Evolutionary conservation across 1,140 invertebrate genomes (phyloP), one percentile per base, ranked within the genome.

Genomic region (Fopius arisanus): DNA sequence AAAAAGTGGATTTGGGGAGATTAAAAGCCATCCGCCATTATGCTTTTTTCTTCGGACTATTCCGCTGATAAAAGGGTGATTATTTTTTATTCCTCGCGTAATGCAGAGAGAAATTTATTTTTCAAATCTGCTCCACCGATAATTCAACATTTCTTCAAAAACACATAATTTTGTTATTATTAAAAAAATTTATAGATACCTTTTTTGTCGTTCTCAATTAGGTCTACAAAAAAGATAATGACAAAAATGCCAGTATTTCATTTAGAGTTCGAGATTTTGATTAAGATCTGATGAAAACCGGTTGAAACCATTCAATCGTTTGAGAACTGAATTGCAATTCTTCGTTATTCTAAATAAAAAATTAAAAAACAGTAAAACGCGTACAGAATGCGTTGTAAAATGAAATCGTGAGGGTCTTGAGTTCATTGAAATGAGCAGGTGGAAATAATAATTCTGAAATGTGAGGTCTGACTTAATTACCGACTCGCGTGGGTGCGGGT

Each of bases 391-490:
- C 23, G 12, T 1, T 26, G n/a, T 19, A 54, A 7, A 23, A n/a
- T 3, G 23, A 26, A 6, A 59, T 54, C 48, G 21, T 59, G 26
- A 59, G 23, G 3, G 14, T 26, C 28, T 1, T 16, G 29, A 16
- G 29, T 3, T n/a, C n/a, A 16, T 65, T 43, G 9, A 12, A 66
- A 4, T 33, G 59, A 72, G 21, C 26, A 37, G 37, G 21, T 41
- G 31, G 62, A 28, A 72, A 72, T 23, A 16, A 26, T n/a, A 54
- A 23, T n/a, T 54, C 40, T 40, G 40, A 41, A 68, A 68, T 41
- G 16, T 23, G 19, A 68, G 19, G 26, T 66, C 41, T n/a, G n/a
- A 48, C 43, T 48, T 1, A 59, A 0, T 59, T 59, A 59, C 23
- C 26, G 23, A 59, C 54, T 26, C 33, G 48, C 37, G 16, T 62